These are phyloP conservation scores for Meteorus colon DNA, from an alignment of 2,888 invertebrate genomes.

Conservation along the genomic window DNA sequence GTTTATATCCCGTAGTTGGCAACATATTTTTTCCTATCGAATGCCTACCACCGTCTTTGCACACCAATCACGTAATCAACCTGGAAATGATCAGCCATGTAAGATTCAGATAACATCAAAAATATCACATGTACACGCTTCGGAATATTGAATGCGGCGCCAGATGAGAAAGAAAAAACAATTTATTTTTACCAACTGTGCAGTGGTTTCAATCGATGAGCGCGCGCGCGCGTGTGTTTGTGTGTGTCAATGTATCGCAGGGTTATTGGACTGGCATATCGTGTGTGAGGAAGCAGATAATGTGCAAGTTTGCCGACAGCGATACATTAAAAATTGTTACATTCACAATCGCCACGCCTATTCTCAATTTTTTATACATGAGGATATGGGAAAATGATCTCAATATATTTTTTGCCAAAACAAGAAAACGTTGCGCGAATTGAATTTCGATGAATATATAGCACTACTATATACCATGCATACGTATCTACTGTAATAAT, in stretches of 20 bases:
- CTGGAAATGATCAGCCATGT: conserved; percentile 24
- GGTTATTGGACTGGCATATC: conserved; percentile 30
- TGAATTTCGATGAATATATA: not conserved
- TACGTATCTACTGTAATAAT: not conserved
- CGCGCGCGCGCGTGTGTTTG: too few relatives aligned
- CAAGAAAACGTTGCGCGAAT: not conserved
- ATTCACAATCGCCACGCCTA: conserved; percentile 21
- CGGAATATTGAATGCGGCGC: conserved; percentile 36
- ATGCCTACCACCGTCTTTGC: conserved; percentile 52
- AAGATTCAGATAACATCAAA: conserved; percentile 36
- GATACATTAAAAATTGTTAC: not conserved
- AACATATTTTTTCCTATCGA: conserved; percentile 50
- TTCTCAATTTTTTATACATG: conserved; percentile 1
- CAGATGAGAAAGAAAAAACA: conserved; percentile 28
- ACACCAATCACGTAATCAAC: conserved; percentile 45
- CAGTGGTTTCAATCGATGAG: not conserved
- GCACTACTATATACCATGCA: not conserved
- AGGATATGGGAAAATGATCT: not conserved
- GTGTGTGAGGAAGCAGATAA: conserved; percentile 16
- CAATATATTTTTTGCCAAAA: conserved; percentile 12
- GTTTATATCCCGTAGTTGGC: conserved; percentile 65
- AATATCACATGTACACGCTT: conserved; percentile 33
- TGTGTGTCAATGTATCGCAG: conserved; percentile 14
- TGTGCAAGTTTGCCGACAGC: not conserved
- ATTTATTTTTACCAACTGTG: not conserved